Conservation (phyloP, 2,888 invertebrate genomes). For the Biston betularia region DNA sequence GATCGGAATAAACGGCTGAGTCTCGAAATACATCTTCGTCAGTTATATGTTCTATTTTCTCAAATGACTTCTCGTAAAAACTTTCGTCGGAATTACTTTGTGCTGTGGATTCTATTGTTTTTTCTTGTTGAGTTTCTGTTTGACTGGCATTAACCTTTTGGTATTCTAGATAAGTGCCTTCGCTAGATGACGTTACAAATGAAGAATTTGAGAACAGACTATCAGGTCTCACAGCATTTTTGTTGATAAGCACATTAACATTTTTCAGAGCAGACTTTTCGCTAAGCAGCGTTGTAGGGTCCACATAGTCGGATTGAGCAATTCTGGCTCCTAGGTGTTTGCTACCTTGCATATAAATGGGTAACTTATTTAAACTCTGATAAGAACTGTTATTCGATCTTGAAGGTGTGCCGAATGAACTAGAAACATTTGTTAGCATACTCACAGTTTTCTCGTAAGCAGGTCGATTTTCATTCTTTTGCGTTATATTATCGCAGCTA, state of each 20-base stretch:
- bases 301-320: slow-evolving; percentile 94
- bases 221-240: slow-evolving; percentile 83
- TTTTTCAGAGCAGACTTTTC: slow-evolving; percentile 79
- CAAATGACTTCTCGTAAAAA: slow-evolving; percentile 91
- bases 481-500: slow-evolving; percentile 74
- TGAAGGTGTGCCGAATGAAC: slow-evolving; percentile 63
- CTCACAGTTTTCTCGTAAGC: slow-evolving; percentile 74
- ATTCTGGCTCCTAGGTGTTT: slow-evolving; percentile 94
- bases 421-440: slow-evolving; percentile 66
- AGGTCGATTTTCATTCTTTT: slow-evolving; percentile 63
- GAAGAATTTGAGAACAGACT: slow-evolving; percentile 86
- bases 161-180: slow-evolving; percentile 76
- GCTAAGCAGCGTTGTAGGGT: slow-evolving; percentile 89
- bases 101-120: slow-evolving; percentile 42
- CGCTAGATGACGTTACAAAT: slow-evolving; percentile 85
- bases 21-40: slow-evolving; percentile 91
- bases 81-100: slow-evolving; percentile 86
- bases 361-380: slow-evolving; percentile 79
- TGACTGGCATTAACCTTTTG: slow-evolving; percentile 51
- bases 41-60: slow-evolving; percentile 90
- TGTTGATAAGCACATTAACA: slow-evolving; percentile 88
- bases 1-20: slow-evolving; percentile 94
- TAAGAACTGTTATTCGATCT: slow-evolving; percentile 75
- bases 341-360: slow-evolving; percentile 92
- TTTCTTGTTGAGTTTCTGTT: slow-evolving; percentile 43